phyloP scores from a whole-genome alignment of 2,113 vertebrate species.

The Hippopotamus amphibius region DNA sequence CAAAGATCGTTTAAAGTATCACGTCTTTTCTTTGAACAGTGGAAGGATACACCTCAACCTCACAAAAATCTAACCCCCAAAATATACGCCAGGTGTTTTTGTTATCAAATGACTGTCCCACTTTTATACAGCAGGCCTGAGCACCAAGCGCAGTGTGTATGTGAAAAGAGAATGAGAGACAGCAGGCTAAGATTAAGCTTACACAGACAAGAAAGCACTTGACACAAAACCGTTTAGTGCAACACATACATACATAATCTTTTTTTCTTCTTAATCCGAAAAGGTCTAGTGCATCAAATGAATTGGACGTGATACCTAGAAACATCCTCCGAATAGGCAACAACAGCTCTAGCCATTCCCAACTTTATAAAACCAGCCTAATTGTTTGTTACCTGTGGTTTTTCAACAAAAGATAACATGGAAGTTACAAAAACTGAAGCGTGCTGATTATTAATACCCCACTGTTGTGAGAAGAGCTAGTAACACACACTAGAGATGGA shows the following conservation, averaged over 20 bases:
- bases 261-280: conserved; percentile 54
- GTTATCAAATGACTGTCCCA: not conserved
- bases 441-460: conserved; percentile 47
- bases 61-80: not conserved
- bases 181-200: conserved; percentile 10
- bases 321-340: conserved; percentile 35
- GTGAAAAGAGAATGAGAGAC: not conserved
- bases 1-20: not conserved
- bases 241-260: not conserved
- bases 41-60: conserved; percentile 30
- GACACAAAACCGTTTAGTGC: conserved; percentile 15
- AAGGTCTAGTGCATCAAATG: conserved; percentile 33
- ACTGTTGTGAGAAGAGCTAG: conserved; percentile 48
- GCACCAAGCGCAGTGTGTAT: conserved; percentile 2
- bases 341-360: conserved; percentile 35
- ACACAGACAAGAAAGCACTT: conserved; percentile 12
- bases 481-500: conserved; percentile 35
- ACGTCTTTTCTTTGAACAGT: conserved; percentile 22
- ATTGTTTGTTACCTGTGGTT: conserved; percentile 53
- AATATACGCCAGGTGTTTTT: not conserved
- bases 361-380: conserved; percentile 62
- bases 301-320: conserved; percentile 54
- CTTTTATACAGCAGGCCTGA: not conserved
- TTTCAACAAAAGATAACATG: conserved; percentile 58
- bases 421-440: conserved; percentile 3